Evolutionary conservation across 2,113 vertebrate species (phyloP), one percentile per base, ranked within the genome.

Genomic region (Porphyrio hochstetteri): DNA sequence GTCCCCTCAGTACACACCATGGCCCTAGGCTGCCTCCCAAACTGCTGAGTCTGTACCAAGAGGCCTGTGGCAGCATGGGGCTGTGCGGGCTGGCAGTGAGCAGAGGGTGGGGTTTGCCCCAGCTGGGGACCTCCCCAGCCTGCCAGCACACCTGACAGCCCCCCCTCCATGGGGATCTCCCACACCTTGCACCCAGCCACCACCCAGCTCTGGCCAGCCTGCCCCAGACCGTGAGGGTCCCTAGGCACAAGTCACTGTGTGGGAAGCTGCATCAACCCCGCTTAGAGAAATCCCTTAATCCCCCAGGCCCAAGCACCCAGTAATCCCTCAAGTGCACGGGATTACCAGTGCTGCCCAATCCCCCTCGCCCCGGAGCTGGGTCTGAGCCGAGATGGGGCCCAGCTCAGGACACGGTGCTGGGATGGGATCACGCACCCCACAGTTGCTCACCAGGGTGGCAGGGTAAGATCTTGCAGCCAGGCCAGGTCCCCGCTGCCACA

Each of bases 201-300:
- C 35, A 65, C 46, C 31, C 4, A 4, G 16, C 48, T 38, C 48
- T 2, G 2, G 38, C 24, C 67, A 14, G 42, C 60, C 86, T 7
- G 5, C 36, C 31, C 74, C 71, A 82, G 95, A 74, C 61, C 61
- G 52, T 1, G 0, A 75, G n/a, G 44, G 21, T 48, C n/a, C 55
- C 56, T 27, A 23, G 5, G 85, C 70, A 53, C 85, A 96, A 97
- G 85, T 94, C 0, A 63, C 95, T 92, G 95, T 96, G 79, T 15
- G 3, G 56, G 64, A 86, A 57, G 57, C 87, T 79, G 67, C 96
- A 65, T 88, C 90, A 91, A 35, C 77, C 68, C 85, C 0, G 4
- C 88, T 92, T 96, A 87, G 56, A 94, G 88, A 97, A 97, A 97
- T 95, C 96, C 83, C 92, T 96, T 96, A 96, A 97, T 97, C 93